Conservation (phyloP, 2,888 invertebrate genomes). For the Calameuta pallipes region DNA sequence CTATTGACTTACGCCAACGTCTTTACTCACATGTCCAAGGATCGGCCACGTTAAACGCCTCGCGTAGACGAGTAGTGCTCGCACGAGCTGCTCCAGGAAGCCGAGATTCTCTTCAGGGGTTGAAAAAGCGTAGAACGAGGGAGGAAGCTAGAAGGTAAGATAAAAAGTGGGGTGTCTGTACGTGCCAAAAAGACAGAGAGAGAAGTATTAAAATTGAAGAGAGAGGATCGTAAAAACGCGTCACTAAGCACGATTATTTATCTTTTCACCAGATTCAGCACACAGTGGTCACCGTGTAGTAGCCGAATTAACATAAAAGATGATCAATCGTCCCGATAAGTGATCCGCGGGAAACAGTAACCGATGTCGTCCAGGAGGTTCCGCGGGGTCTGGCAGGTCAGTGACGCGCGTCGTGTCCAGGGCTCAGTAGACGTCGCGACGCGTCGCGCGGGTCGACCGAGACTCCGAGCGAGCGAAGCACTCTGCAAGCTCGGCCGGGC, state of each 20-base stretch:
- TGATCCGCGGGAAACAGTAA: not conserved
- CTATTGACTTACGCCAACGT: not conserved
- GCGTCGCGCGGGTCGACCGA: constrained; percentile 5
- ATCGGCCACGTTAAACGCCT: constrained; percentile 48
- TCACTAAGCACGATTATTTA: not conserved
- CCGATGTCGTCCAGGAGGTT: not conserved
- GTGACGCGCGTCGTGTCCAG: constrained; percentile 22
- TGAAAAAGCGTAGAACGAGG: constrained; percentile 20
- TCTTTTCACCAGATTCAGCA: not conserved
- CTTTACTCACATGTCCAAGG: constrained; percentile 50
- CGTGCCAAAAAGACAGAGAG: not conserved
- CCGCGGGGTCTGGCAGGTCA: constrained; percentile 30
- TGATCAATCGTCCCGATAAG: not conserved
- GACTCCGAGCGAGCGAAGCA: constrained; percentile 31
- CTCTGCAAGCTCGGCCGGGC: constrained; percentile 44
- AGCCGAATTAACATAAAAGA: not conserved
- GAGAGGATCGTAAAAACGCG: not conserved
- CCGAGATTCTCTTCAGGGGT: not conserved
- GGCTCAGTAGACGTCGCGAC: constrained; percentile 1
- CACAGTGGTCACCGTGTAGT: not conserved
- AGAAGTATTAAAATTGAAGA: constrained; percentile 8
- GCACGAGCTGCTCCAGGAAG: constrained; percentile 1
- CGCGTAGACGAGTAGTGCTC: constrained; percentile 21
- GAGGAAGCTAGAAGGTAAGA: constrained; percentile 1
- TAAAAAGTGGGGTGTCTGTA: not conserved